Evolutionary conservation across 2,113 vertebrate species (phyloP).

Genomic region (Lepus timidus): DNA sequence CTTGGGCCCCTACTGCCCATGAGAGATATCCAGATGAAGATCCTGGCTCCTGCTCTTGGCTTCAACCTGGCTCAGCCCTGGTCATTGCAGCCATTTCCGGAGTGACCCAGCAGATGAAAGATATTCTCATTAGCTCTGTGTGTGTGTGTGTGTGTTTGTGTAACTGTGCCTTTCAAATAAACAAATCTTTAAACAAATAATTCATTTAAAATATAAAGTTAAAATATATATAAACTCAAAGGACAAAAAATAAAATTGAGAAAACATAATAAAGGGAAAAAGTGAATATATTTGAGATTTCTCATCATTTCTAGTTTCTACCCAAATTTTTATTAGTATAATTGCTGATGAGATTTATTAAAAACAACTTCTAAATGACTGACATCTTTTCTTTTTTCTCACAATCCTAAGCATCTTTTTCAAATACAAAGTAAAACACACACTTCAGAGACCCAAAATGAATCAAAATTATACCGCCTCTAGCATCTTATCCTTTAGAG

Average conservation of each 20-base stretch:
- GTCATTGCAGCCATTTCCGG: too few species aligned
- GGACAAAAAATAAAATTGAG: neutral
- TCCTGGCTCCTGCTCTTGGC: too few species aligned
- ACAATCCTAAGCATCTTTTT: neutral
- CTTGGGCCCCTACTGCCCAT: too few species aligned
- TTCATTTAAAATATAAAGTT: constrained; percentile 8
- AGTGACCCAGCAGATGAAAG: too few species aligned
- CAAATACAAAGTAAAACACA: constrained; percentile 15
- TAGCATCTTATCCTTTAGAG: constrained; percentile 1
- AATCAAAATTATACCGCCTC: neutral
- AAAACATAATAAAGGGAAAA: neutral
- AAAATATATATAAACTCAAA: neutral
- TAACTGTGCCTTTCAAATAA: too few species aligned
- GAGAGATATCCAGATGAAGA: too few species aligned
- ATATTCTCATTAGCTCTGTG: too few species aligned
- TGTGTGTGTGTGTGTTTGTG: too few species aligned
- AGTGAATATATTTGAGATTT: neutral
- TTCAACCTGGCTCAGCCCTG: too few species aligned
- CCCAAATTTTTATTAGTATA: neutral
- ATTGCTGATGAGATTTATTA: neutral
- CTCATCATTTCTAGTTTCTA: neutral
- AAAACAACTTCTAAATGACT: constrained; percentile 1
- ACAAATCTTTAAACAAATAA: neutral
- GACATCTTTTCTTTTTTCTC: constrained; percentile 7
- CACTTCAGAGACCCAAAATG: neutral